phyloP scores from a whole-genome alignment of 2,888 invertebrate species.

The Aleiodes leptofemur region DNA sequence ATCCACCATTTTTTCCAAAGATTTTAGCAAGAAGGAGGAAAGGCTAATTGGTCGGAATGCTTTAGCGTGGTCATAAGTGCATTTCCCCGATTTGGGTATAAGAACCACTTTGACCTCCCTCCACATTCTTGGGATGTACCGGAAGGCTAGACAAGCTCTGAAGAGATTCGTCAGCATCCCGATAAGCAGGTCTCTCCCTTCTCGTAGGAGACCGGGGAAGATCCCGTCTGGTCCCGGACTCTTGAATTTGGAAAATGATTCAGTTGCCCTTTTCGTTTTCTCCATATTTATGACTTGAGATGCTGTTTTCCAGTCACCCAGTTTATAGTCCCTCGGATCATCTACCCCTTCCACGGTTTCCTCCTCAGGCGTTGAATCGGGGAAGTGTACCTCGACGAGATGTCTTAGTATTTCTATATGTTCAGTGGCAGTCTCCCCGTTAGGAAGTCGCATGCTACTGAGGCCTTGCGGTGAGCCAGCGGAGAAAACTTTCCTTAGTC shows the following conservation, averaged over 20 bases:
- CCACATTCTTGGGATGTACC: slow-evolving; percentile 46
- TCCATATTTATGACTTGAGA: background rate
- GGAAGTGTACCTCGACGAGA: slow-evolving; percentile 41
- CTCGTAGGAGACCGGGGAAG: slow-evolving; percentile 39
- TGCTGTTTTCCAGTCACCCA: slow-evolving; percentile 13
- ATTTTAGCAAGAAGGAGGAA: slow-evolving; percentile 56
- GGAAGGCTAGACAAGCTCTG: slow-evolving; percentile 29
- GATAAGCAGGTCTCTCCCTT: background rate
- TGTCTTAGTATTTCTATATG: slow-evolving; percentile 39
- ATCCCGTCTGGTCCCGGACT: slow-evolving; percentile 41
- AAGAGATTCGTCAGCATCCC: slow-evolving; percentile 7
- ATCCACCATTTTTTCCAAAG: slow-evolving; percentile 57
- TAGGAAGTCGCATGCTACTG: too few relatives aligned
- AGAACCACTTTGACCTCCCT: slow-evolving; percentile 47
- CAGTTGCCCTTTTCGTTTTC: slow-evolving; percentile 36
- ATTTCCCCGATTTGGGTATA: slow-evolving; percentile 53
- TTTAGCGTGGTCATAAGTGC: slow-evolving; percentile 47
- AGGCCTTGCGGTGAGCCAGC: too few relatives aligned
- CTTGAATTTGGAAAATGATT: slow-evolving; percentile 28
- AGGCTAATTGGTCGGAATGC: slow-evolving; percentile 56
- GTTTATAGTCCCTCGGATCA: too few relatives aligned
- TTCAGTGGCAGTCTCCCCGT: too few relatives aligned
- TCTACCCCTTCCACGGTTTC: background rate
- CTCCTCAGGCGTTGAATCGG: background rate
- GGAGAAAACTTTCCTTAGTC: too few relatives aligned